Base-by-base conservation (phyloP, 2,797 vertebrate genomes). In the Scolopax rusticola region DNA sequence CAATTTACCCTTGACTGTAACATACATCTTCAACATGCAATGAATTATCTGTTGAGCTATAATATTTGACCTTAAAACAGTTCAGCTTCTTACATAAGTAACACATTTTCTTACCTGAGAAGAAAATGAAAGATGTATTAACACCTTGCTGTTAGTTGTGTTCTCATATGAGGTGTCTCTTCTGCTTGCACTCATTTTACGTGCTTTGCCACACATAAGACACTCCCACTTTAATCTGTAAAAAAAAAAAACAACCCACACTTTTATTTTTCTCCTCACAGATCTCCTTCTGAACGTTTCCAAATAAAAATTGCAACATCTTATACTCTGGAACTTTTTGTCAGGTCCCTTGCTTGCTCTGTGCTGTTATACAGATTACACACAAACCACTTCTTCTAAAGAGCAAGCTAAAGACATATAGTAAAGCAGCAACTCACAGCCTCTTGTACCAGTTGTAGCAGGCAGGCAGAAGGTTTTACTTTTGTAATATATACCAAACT, bases 91-190 rank as follows among this genome's bases (percentile, higher is more conserved):
- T 68, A 63, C 40, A 50, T n/a, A 83, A 69, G 32, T 1, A 8
- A 77, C 85, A 30, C 3, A 16, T 70, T 85, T 89, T 85, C 75
- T 53, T 87, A 53, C 53, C 87, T 85, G 63, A 60, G 81, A 87
- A 83, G 43, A 59, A 87, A 89, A 78, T 8, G 17, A 43, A 80
- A 40, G 45, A 24, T 4, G 12, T 4, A 57, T 92, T 36, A 91
- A 24, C 64, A 75, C 53, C 64, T 70, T 33, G 48, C 20, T 90
- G 78, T n/a, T 89, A 57, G 30, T 54, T 74, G 32, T 70, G 33
- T 12, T 84, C 51, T 43, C 45, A 50, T 24, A 41, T 0, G 0
- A 89, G 45, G 8, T 65, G 56, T 74, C 41, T 48, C 75, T 88
- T 69, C 17, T 56, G 47, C 43, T 27, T 9, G 12, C 76, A 33